Base-by-base conservation (phyloP, 92 coral and sea anemone species). In the Micromussa lordhowensis region DNA sequence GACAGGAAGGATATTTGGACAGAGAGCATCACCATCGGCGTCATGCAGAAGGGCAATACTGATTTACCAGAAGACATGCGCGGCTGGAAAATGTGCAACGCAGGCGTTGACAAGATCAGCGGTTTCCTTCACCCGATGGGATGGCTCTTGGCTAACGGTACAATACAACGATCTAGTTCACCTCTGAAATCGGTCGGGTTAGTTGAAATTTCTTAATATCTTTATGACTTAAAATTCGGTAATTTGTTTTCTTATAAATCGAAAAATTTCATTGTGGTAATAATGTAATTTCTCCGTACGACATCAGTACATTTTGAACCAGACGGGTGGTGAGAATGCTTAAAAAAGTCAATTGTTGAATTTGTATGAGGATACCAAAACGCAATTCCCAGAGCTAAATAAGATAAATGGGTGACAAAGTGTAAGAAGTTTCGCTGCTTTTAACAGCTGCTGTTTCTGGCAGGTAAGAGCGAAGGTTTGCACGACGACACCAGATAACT, bases 41-140 rank as follows among this genome's bases (percentile, higher is more conserved):
- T 92, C 68, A 85, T 85, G 87, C 90, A 29, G 18, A 85, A 85
- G 59, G 77, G 68, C 68, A 76, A 48, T 44, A 77, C 51, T 19
- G 81, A 84, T 38, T 73, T 83, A 48, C 21, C 90, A 36, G 59
- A 53, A 54, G 80, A 70, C 58, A 79, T 89, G 92, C 53, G 77
- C 3, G 87, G 77, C n/a, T 74, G 63, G 63, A 85, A 85, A 69
- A 84, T 89, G 87, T 92, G 94, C 48, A 73, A 64, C 89, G 86
- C 82, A 14, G 75, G 90, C 49, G 87, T 85, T 63, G 75, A 88
- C 36, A 84, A 78, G 22, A 44, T 89, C 75, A 80, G 81, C 44
- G 91, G 92, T 44, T 92, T 84, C 87, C 70, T 88, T 44, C 94
- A 92, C 31, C 92, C 94, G 8, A 84, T 88, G 75, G 94, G 94